Percentiles rank a stretch among this genome's conserved stretches.
Conservation (phyloP, 2,113 vertebrate genomes). For the Petaurus breviceps region DNA sequence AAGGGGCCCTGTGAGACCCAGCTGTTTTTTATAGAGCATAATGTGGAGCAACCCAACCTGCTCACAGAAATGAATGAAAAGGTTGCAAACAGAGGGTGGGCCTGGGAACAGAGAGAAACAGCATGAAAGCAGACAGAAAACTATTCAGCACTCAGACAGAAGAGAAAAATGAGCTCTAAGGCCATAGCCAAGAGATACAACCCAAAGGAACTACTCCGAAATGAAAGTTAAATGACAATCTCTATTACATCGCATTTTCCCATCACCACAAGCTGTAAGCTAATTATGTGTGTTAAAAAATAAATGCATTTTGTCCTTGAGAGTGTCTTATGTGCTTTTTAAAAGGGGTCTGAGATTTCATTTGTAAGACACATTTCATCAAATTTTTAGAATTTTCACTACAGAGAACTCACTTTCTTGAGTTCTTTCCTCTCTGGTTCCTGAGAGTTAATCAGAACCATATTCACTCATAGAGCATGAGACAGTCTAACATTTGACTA, state of each 20-base stretch:
- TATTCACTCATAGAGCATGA: slow-evolving; percentile 39
- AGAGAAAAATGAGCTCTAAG: slow-evolving; percentile 71
- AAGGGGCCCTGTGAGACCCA: background rate
- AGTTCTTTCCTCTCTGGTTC: slow-evolving; percentile 69
- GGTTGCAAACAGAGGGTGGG: slow-evolving; percentile 39
- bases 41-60: slow-evolving; percentile 25
- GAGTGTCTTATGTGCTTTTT: slow-evolving; percentile 67
- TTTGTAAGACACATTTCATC: slow-evolving; percentile 73
- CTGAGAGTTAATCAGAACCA: slow-evolving; percentile 74
- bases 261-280: slow-evolving; percentile 74
- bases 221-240: slow-evolving; percentile 55
- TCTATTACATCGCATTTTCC: slow-evolving; percentile 70
- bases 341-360: slow-evolving; percentile 66
- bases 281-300: slow-evolving; percentile 74
- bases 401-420: slow-evolving; percentile 50
- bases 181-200: slow-evolving; percentile 76
- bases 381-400: slow-evolving; percentile 71
- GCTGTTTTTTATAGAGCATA: background rate
- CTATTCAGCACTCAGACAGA: slow-evolving; percentile 69
- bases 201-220: slow-evolving; percentile 49
- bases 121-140: slow-evolving; percentile 72
- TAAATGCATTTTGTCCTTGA: slow-evolving; percentile 72
- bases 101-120: slow-evolving; percentile 69
- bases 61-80: slow-evolving; percentile 37
- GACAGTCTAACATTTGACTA: slow-evolving; percentile 53